Evolutionary conservation across 2,888 invertebrate species (phyloP).

Genomic region (Phorcus lineatus): DNA sequence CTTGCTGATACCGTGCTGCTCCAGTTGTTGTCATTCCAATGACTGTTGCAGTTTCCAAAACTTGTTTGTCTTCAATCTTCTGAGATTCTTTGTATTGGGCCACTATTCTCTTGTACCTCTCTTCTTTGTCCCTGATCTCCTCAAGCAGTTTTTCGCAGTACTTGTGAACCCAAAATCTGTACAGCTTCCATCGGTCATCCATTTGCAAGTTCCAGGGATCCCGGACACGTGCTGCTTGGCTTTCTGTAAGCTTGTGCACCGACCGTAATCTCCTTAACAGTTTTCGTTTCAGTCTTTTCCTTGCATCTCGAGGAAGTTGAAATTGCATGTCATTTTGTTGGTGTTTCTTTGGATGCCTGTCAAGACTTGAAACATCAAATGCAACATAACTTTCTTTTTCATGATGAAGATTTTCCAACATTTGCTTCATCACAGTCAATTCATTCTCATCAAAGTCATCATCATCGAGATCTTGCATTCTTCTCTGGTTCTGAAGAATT

Average conservation of each 20-base stretch:
- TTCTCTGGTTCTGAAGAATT: constrained; percentile 42
- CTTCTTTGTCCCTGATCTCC: constrained; percentile 47
- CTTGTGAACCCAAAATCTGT: constrained; percentile 72
- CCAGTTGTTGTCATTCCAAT: constrained; percentile 75
- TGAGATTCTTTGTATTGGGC: constrained; percentile 46
- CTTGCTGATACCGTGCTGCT: constrained; percentile 66
- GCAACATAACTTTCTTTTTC: constrained; percentile 7
- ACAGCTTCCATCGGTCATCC: constrained; percentile 76
- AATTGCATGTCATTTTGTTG: not conserved
- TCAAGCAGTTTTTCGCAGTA: constrained; percentile 40
- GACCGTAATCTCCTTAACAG: constrained; percentile 44
- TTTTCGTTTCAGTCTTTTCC: constrained; percentile 43
- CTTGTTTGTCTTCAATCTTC: constrained; percentile 61
- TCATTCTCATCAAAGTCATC: constrained; percentile 34
- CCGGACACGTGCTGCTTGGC: constrained; percentile 46
- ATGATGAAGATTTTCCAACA: not conserved
- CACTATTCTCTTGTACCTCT: constrained; percentile 51
- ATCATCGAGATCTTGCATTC: constrained; percentile 33
- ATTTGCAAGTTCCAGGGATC: constrained; percentile 62
- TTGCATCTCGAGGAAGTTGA: constrained; percentile 34
- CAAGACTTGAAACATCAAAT: constrained; percentile 6
- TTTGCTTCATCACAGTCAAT: not conserved
- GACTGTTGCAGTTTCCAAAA: constrained; percentile 62
- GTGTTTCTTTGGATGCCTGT: not conserved
- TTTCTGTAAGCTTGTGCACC: constrained; percentile 52